phyloP scores from a whole-genome alignment of 2,113 vertebrate genomes.

The Osmerus eperlanus region DNA sequence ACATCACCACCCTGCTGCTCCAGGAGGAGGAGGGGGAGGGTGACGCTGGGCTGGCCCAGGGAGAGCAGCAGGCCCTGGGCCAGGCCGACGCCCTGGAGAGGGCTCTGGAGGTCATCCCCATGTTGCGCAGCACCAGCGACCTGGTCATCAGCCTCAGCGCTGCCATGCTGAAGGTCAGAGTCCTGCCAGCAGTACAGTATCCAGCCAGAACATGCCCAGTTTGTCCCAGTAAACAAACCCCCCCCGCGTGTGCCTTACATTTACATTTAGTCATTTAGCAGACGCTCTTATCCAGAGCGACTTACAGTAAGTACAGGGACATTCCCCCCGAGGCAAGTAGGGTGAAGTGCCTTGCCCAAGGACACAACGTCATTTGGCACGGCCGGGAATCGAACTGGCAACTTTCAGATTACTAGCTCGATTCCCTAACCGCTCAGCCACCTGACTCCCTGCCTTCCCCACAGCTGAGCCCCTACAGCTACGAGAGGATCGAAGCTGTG shows the following conservation, averaged over 20 bases:
- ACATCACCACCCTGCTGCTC: constrained; percentile 84
- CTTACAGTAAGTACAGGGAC: too few species aligned
- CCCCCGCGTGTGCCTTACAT: neutral
- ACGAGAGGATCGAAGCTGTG: constrained; percentile 87
- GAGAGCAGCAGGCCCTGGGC: constrained; percentile 30
- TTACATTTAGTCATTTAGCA: too few species aligned
- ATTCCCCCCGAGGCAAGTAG: too few species aligned
- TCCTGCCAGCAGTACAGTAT: neutral
- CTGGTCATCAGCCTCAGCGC: constrained; percentile 80
- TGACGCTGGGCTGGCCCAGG: constrained; percentile 14
- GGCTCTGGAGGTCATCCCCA: constrained; percentile 80
- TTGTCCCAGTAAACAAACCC: neutral
- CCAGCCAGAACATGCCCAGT: too few species aligned
- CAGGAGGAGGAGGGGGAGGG: constrained; percentile 49
- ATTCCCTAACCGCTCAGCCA: too few species aligned
- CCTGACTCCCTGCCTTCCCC: neutral
- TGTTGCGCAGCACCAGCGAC: constrained; percentile 75
- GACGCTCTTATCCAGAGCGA: too few species aligned
- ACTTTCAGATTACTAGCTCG: too few species aligned
- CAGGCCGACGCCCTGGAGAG: constrained; percentile 68
- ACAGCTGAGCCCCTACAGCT: constrained; percentile 94
- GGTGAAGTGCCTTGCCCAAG: too few species aligned
- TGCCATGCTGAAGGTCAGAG: constrained; percentile 81
- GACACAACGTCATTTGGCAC: too few species aligned
- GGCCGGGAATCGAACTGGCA: too few species aligned